Evolutionary conservation across 2,113 vertebrate genomes (phyloP).

Genomic region (Cephalopterus ornatus): DNA sequence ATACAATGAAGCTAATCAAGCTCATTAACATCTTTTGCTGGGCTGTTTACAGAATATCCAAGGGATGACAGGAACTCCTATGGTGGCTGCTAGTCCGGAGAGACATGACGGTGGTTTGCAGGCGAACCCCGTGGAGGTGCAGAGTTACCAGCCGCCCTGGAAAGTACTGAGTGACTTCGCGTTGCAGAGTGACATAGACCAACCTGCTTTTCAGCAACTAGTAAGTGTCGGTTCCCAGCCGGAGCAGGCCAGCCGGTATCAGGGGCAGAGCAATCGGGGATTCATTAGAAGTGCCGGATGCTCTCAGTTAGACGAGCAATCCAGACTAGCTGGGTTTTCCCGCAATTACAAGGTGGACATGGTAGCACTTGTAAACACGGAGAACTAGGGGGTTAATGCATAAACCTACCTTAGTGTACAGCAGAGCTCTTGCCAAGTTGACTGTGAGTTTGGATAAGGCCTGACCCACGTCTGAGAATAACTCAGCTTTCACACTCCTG

Average conservation of each 20-base stretch:
- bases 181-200: conserved; percentile 98
- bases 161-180: conserved; percentile 99
- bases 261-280: not conserved
- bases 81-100: conserved; percentile 98
- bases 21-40: conserved; percentile 69
- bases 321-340: not conserved
- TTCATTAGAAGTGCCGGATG: not conserved
- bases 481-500: fast-evolving
- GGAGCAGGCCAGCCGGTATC: not conserved
- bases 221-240: conserved; percentile 77
- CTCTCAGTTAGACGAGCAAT: not conserved
- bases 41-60: conserved; percentile 92
- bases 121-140: conserved; percentile 97
- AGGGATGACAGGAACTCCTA: conserved; percentile 98
- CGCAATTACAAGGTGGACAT: not conserved
- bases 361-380: not conserved
- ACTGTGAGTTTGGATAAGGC: not conserved
- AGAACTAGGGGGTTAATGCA: not conserved
- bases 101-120: conserved; percentile 97
- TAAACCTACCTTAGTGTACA: not conserved
- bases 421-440: not conserved
- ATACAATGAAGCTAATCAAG: conserved; percentile 67
- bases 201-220: conserved; percentile 98
- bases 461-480: not conserved
- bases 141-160: conserved; percentile 99